Evolutionary conservation across 23 tunicate genomes (phyloP), one percentile per base, ranked within the genome.

Genomic region (Phallusia fumigata): DNA sequence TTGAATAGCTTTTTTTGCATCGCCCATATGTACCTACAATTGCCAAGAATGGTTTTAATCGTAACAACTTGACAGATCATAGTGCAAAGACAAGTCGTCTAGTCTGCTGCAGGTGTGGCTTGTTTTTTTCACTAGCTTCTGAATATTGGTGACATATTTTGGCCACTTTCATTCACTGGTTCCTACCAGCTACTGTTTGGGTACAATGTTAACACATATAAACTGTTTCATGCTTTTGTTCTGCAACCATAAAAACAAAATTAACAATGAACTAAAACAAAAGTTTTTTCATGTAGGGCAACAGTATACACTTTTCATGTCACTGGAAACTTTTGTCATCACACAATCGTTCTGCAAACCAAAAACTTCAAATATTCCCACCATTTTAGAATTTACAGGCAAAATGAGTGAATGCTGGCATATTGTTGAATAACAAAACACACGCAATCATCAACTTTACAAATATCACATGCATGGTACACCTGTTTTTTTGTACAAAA

Each of bases 121-220:
- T 65, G 74, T 65, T 65, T 65, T 12, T n/a, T 65, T 8, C 6
- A 65, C 74, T 5, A 65, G 74, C 11, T 8, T 5, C 12, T 65
- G 74, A 8, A 65, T 65, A 12, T 65, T 28, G 74, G 31, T 26
- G 32, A 26, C 31, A 65, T 65, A 8, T 65, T 65, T 65, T 5
- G 74, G 74, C 74, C 74, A 65, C 11, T 12, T 65, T 3, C 74
- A 65, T 11, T 65, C 74, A 65, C 74, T 65, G 6, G 74, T 65
- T 12, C 74, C 74, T 65, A 65, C 74, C 74, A 65, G 74, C 74
- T 12, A 65, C 74, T 65, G 74, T 65, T 65, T 65, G 74, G 74
- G 74, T 65, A 65, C 74, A 3, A 65, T 65, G 74, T 65, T 65
- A 65, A 65, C 74, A 65, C 74, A 5, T 65, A 65, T 12, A 65